Evolutionary conservation across 2,113 vertebrate genomes (phyloP), one percentile per base, ranked within the genome.

Genomic region (Psilopogon haemacephalus): DNA sequence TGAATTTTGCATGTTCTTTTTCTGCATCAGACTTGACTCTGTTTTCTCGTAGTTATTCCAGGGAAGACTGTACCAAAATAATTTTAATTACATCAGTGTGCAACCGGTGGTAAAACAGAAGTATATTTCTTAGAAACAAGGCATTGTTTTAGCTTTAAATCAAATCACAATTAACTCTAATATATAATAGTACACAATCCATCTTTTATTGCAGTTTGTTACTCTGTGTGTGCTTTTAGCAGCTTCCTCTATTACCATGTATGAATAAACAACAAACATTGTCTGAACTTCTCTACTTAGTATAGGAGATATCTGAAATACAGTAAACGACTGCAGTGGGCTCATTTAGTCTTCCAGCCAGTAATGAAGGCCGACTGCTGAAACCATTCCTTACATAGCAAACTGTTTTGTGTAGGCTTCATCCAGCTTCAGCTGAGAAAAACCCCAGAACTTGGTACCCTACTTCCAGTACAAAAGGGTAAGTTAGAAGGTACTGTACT

Each of bases 331-430:
- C 23, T 56, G 46, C 14, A 46, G 12, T 59, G 59, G 48, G 33
- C 44, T 74, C 32, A 17, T 63, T 89, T 11, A 37, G 32, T 46
- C 68, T 69, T 78, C 35, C 59, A 24, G 79, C 64, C 88, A 84
- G 33, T 12, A 67, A 37, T 1, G 50, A 62, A 67, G 38, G 86
- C 60, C 86, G 76, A 5, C 23, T 56, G 75, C 72, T 91, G 85
- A 88, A 93, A 16, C 72, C 85, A 83, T 85, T 93, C 85, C 86
- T 94, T 94, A 48, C 40, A 35, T 78, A 73, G 21, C 85, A 77
- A 33, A 13, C 52, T 55, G 40, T 24, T 77, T 52, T 91, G 56
- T 71, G 56, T 46, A 15, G 33, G 9, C 46, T 88, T 65, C 87
- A 46, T 50, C 44, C 55, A 50, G 85, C 75, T 70, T 83, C 85